Evolutionary conservation across 2,888 invertebrate genomes (phyloP).

Genomic region (Caenorhabditis virilis): DNA sequence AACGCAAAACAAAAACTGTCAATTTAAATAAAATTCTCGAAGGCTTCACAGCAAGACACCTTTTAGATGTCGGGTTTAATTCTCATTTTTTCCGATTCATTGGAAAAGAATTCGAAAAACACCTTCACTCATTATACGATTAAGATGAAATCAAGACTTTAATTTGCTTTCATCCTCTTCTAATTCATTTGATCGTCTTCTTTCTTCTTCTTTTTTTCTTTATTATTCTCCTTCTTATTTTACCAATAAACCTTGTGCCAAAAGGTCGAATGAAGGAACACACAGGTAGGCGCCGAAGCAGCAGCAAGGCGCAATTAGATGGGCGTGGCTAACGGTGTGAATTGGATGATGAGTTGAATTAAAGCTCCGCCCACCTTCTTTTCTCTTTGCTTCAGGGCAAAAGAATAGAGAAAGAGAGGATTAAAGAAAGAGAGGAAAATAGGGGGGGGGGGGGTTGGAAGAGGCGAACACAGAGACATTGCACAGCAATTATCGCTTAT

Average conservation of each 20-base stretch:
- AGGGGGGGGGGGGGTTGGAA: not conserved
- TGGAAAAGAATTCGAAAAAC: constrained; percentile 4
- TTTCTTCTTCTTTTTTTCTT: not conserved
- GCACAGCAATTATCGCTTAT: constrained; percentile 23
- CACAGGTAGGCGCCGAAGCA: not conserved
- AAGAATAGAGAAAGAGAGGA: too few relatives aligned
- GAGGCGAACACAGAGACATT: not conserved
- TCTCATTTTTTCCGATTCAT: too few relatives aligned
- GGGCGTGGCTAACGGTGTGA: constrained; percentile 19
- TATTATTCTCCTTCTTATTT: constrained; percentile 4
- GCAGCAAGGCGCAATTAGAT: constrained; percentile 24
- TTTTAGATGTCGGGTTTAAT: not conserved
- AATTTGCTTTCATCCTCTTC: too few relatives aligned
- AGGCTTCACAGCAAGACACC: not conserved
- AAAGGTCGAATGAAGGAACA: constrained; percentile 17
- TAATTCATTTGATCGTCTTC: constrained; percentile 21
- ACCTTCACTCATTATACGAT: constrained; percentile 23
- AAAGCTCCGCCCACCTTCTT: constrained; percentile 7
- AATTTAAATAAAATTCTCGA: constrained; percentile 14
- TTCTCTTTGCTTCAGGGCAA: not conserved
- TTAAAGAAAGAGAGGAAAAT: too few relatives aligned
- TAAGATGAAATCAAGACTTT: constrained; percentile 9
- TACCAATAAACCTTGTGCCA: constrained; percentile 37
- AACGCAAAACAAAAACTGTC: constrained; percentile 14
- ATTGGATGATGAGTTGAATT: constrained; percentile 31